Evolutionary conservation across 2,113 vertebrate species (phyloP).

Genomic region (Centrocercus urophasianus): DNA sequence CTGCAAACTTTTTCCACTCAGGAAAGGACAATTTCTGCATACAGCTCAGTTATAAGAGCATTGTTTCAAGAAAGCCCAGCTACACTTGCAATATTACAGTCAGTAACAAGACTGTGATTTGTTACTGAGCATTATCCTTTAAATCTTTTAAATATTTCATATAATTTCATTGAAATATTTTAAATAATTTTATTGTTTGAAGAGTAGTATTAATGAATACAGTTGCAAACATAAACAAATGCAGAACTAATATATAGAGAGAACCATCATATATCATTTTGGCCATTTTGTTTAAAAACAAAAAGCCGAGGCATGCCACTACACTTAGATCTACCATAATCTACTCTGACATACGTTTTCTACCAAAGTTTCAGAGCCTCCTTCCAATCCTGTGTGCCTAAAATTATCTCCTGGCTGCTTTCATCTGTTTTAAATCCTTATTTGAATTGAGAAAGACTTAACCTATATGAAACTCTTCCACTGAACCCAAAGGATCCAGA

Average conservation of each 20-base stretch:
- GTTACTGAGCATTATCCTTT: not conserved
- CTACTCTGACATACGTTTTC: not conserved
- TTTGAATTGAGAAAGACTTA: not conserved
- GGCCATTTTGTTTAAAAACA: not conserved
- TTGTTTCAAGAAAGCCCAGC: not conserved
- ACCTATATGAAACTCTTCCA: not conserved
- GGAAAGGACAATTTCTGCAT: not conserved
- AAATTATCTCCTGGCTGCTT: not conserved
- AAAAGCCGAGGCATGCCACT: not conserved
- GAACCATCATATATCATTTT: not conserved
- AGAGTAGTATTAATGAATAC: not conserved
- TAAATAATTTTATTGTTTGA: not conserved
- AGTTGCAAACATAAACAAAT: not conserved
- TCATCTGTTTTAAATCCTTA: not conserved
- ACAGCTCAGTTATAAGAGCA: not conserved
- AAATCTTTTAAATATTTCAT: not conserved
- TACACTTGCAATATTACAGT: fast-evolving
- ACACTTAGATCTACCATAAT: not conserved
- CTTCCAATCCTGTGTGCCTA: not conserved
- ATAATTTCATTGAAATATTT: no score
- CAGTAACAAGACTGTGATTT: not conserved
- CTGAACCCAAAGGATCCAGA: not conserved
- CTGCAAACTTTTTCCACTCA: not conserved
- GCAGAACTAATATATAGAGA: not conserved
- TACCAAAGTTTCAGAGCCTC: fast-evolving